Evolutionary conservation across 2,797 vertebrate species (phyloP).

Genomic region (Lycodopsis pacificus): DNA sequence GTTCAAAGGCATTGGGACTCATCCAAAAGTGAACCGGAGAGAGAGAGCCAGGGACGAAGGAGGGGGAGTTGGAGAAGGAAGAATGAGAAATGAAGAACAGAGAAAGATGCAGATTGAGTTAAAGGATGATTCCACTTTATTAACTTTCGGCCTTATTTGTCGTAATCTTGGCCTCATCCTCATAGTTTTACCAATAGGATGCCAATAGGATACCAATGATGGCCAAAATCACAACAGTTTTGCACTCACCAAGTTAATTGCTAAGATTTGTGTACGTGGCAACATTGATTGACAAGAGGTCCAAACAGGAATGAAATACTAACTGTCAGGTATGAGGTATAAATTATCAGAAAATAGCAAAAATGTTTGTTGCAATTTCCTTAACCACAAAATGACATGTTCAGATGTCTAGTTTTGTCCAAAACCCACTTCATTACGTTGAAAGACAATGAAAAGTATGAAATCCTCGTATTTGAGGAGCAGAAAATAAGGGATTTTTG

Average conservation of each 20-base stretch:
- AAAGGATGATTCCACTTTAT: slow-evolving; percentile 25
- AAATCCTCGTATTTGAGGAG: background rate
- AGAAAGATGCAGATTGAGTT: slow-evolving; percentile 43
- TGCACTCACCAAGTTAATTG: background rate
- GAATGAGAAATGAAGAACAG: slow-evolving; percentile 36
- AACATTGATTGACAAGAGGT: background rate
- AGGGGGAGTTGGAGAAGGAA: slow-evolving; percentile 39
- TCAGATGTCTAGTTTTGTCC: background rate
- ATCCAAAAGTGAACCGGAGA: slow-evolving; percentile 50
- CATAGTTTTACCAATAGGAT: background rate
- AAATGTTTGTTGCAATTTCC: background rate
- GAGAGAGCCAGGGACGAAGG: slow-evolving; percentile 45
- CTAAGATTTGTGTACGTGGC: background rate
- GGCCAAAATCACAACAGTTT: background rate
- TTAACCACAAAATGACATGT: background rate
- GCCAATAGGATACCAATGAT: background rate
- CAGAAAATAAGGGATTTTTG: background rate
- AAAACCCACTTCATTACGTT: background rate
- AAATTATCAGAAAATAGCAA: background rate
- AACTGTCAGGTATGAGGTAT: background rate
- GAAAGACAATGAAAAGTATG: background rate
- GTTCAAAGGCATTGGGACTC: slow-evolving; percentile 61
- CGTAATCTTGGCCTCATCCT: background rate
- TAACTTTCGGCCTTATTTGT: slow-evolving; percentile 8
- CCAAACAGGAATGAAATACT: background rate